Percentiles rank a stretch among this genome's conserved stretches.
Evolutionary conservation across 2,888 invertebrate genomes (phyloP).

Genomic region (Mimas tiliae): DNA sequence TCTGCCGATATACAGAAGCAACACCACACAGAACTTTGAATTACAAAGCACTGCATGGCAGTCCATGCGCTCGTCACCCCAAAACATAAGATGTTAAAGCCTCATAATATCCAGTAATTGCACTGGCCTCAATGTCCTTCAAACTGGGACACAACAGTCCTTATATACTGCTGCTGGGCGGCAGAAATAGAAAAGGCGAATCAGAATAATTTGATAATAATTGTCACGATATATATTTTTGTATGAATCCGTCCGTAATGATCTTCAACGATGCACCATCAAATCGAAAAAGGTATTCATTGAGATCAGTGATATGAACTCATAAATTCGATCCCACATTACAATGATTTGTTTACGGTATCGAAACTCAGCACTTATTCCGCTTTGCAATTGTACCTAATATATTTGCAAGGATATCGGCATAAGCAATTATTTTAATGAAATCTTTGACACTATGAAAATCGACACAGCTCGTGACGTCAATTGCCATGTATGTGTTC

Average conservation of each 20-base stretch:
- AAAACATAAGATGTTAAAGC: no score
- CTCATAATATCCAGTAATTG: no score
- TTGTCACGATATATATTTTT: no score
- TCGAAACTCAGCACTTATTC: not conserved
- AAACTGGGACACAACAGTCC: no score
- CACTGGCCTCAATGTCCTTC: no score
- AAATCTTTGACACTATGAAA: not conserved
- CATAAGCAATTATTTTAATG: not conserved
- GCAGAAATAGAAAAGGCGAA: no score
- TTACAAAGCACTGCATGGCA: no score
- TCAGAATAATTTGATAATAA: no score
- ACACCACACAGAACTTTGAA: no score
- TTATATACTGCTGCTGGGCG: no score
- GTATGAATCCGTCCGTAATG: not conserved
- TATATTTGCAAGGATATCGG: not conserved
- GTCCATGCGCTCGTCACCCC: no score
- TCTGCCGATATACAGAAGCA: no score
- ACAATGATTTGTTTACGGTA: conserved; percentile 10
- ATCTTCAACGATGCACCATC: not conserved
- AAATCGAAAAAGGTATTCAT: conserved; percentile 7
- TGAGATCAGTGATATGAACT: conserved; percentile 12
- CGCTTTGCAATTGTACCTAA: not conserved
- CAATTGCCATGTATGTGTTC: not conserved
- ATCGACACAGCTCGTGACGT: not conserved
- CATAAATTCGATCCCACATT: conserved; percentile 12